phyloP scores from a whole-genome alignment of 2,113 vertebrate species.

The Austrofundulus limnaeus region DNA sequence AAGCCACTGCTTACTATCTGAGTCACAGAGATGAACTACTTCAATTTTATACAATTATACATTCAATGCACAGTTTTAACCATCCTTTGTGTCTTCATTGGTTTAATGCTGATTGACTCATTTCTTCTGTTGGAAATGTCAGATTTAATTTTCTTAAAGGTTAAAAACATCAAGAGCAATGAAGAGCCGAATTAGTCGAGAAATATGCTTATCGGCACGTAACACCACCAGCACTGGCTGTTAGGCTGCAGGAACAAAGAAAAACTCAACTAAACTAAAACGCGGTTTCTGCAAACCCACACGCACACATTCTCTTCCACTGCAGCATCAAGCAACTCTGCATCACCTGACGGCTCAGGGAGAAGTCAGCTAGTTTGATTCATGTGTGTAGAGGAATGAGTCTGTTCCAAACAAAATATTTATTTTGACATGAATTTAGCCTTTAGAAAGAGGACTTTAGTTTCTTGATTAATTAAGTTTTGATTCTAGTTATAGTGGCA shows the following conservation, averaged over 20 bases:
- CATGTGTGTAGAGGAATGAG: conserved; percentile 32
- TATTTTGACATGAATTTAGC: background rate
- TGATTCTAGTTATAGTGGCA: background rate
- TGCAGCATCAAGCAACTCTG: conserved; percentile 29
- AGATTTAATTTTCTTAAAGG: conserved; percentile 4
- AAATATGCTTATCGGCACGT: background rate
- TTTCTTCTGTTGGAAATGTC: conserved; percentile 8
- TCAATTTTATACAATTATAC: conserved; percentile 12
- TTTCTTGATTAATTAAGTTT: background rate
- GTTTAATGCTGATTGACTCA: conserved; percentile 5
- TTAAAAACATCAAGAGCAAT: background rate
- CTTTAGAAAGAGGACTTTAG: background rate
- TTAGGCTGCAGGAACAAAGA: background rate
- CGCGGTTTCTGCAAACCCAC: conserved; percentile 40
- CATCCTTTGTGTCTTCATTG: conserved; percentile 29
- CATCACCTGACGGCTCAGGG: conserved; percentile 30
- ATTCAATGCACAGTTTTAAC: conserved; percentile 47
- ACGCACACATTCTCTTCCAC: conserved; percentile 48
- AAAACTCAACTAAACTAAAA: conserved; percentile 7
- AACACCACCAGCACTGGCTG: conserved; percentile 4
- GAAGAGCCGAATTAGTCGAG: background rate
- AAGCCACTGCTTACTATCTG: conserved; percentile 62
- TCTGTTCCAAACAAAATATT: conserved; percentile 1
- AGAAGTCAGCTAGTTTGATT: conserved; percentile 30
- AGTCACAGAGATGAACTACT: conserved; percentile 52